Conservation (phyloP, 2,888 invertebrate species). For the Oithona nana region DNA sequence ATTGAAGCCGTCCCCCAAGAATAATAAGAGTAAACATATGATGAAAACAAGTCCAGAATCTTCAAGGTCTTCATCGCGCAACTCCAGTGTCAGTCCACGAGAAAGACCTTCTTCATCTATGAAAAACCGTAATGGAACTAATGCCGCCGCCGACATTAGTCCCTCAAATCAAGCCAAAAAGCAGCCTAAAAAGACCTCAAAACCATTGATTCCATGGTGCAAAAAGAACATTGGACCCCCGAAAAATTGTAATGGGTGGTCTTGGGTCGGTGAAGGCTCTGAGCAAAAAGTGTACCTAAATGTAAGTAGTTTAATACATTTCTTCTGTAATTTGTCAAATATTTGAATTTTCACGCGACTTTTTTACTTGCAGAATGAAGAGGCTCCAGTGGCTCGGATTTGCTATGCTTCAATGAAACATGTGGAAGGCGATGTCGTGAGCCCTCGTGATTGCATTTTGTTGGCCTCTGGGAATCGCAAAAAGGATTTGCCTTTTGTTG, state of each 20-base stretch:
- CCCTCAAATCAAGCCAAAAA: no score
- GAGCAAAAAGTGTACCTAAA: constrained; percentile 67
- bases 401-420: constrained; percentile 84
- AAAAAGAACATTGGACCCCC: constrained; percentile 26
- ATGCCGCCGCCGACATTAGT: no score
- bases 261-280: constrained; percentile 65
- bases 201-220: constrained; percentile 10
- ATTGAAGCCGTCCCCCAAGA: background rate
- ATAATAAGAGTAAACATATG: background rate
- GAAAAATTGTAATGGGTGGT: constrained; percentile 80
- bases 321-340: no score
- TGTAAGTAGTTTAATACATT: constrained; percentile 52
- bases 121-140: no score
- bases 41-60: constrained; percentile 13
- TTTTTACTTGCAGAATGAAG: constrained; percentile 43
- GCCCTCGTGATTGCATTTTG: constrained; percentile 74
- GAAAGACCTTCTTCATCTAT: background rate
- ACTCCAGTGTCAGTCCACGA: constrained; percentile 1
- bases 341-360: background rate
- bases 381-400: constrained; percentile 48
- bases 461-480: constrained; percentile 62
- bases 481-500: constrained; percentile 78
- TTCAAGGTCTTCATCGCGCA: constrained; percentile 14
- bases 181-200: background rate
- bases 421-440: constrained; percentile 64